These are phyloP conservation scores for Todus mexicanus DNA, from an alignment of 2,797 vertebrate species.

Conservation along the genomic window DNA sequence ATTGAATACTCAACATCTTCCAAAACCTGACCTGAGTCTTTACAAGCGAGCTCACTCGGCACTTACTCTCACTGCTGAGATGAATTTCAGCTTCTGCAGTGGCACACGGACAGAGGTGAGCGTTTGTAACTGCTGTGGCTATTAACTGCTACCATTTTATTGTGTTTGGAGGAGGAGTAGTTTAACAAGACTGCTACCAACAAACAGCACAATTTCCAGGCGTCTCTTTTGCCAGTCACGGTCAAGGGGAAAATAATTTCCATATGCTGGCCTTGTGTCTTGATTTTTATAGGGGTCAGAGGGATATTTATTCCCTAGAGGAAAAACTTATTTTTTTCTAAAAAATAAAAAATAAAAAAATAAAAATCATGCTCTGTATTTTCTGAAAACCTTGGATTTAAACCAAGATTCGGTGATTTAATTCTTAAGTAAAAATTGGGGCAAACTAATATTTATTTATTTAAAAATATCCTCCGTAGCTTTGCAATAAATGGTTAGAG, in stretches of 20 bases:
- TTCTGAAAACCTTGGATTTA: not conserved
- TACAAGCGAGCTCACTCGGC: fast-evolving
- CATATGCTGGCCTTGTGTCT: slow-evolving; percentile 53
- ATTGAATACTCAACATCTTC: not conserved
- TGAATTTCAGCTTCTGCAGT: not conserved
- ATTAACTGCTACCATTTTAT: slow-evolving; percentile 15
- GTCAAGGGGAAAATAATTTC: slow-evolving; percentile 67
- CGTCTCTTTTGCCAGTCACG: slow-evolving; percentile 31
- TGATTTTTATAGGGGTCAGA: slow-evolving; percentile 60
- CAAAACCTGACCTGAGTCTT: not conserved
- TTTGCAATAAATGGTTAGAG: not conserved
- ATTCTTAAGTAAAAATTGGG: not conserved
- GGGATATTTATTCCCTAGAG: slow-evolving; percentile 38
- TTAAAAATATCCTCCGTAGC: slow-evolving; percentile 8
- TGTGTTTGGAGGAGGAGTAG: not conserved
- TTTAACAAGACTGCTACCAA: slow-evolving; percentile 45
- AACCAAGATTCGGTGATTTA: not conserved
- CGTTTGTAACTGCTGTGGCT: not conserved
- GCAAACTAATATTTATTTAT: slow-evolving; percentile 29
- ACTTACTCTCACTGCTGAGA: not conserved
- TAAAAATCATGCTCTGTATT: not conserved
- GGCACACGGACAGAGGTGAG: not conserved
- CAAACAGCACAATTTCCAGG: slow-evolving; percentile 39
- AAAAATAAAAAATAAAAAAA: not conserved
- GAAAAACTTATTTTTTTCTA: not conserved